Evolutionary conservation across 2,888 invertebrate genomes (phyloP), one percentile per base, ranked within the genome.

Genomic region (Pherbina coryleti): DNA sequence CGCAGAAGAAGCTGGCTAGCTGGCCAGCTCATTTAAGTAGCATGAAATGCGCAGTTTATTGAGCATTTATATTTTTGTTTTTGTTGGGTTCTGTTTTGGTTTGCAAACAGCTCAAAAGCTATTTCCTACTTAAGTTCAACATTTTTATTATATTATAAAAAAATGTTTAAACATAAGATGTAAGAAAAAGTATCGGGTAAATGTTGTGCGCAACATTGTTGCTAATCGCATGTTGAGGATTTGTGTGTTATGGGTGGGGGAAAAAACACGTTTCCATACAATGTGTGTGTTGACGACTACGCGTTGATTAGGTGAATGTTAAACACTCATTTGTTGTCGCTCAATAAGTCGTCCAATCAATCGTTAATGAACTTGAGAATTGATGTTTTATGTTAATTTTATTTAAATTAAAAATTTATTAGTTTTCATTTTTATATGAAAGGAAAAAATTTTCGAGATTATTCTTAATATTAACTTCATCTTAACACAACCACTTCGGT

Each of bases 71-170:
- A 44, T 11, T 11, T 44, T 44, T 44, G 44, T 44, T 44, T 44
- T 44, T 44, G 44, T 44, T 44, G 44, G 37, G 11, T 44, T 44
- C 2, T 44, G 44, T 44, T 44, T 44, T 44, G 14, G 14, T 44
- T 44, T 44, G 44, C 44, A 44, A 44, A 44, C 44, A 44, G n/a
- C 51, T 25, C 49, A 44, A 44, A 44, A 25, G 17, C 69, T 25
- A 51, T 69, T 69, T 69, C 51, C 69, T 51, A 64, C 74, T 74
- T 74, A 74, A 64, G 51, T 74, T 74, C 64, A 62, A 64, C 74
- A 53, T 67, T 75, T 73, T 75, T 75, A 75, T 75, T 75, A 75
- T 75, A 75, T 75, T 75, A 67, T 75, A 75, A 75, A 44, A 44
- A 74, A 49, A 67, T 57, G 55, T 66, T 67, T 74, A 19, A 22